Conservation (phyloP, 2,113 vertebrate species). For the Bostrychus sinensis region DNA sequence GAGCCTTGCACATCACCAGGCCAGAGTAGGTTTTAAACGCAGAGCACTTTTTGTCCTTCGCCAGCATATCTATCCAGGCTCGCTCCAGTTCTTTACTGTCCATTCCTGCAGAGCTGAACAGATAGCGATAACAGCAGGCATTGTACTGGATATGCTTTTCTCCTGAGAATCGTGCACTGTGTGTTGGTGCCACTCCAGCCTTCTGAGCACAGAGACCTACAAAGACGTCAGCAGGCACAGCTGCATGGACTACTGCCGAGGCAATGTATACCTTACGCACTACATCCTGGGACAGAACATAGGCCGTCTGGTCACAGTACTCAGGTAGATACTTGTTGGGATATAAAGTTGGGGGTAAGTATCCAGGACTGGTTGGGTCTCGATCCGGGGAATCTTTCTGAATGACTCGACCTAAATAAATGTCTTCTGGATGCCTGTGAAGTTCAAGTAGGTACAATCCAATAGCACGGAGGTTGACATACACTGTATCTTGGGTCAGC, state of each 20-base stretch:
- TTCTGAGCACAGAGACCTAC: slow-evolving; percentile 86
- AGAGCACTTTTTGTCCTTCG: slow-evolving; percentile 70
- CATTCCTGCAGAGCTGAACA: slow-evolving; percentile 86
- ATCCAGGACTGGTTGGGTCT: slow-evolving; percentile 76
- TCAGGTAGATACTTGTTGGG: slow-evolving; percentile 84
- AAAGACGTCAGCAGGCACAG: slow-evolving; percentile 80
- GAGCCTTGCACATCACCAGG: slow-evolving; percentile 86
- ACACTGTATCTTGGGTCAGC: slow-evolving; percentile 82
- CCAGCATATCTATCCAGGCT: slow-evolving; percentile 84
- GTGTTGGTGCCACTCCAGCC: slow-evolving; percentile 83
- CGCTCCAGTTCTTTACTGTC: slow-evolving; percentile 69
- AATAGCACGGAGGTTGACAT: slow-evolving; percentile 82
- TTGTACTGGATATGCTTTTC: slow-evolving; percentile 86
- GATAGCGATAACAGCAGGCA: slow-evolving; percentile 89
- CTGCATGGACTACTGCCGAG: slow-evolving; percentile 56
- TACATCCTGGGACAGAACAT: slow-evolving; percentile 88
- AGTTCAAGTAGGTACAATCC: slow-evolving; percentile 82
- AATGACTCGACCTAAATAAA: slow-evolving; percentile 86
- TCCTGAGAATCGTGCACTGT: slow-evolving; percentile 90
- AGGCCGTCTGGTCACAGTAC: slow-evolving; percentile 84
- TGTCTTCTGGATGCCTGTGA: slow-evolving; percentile 81
- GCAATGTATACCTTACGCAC: slow-evolving; percentile 86
- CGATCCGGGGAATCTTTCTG: slow-evolving; percentile 81
- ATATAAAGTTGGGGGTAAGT: slow-evolving; percentile 77
- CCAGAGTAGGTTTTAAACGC: slow-evolving; percentile 88